Base-by-base conservation (phyloP, 2,888 invertebrate genomes). In the Drosophila demipolita region DNA sequence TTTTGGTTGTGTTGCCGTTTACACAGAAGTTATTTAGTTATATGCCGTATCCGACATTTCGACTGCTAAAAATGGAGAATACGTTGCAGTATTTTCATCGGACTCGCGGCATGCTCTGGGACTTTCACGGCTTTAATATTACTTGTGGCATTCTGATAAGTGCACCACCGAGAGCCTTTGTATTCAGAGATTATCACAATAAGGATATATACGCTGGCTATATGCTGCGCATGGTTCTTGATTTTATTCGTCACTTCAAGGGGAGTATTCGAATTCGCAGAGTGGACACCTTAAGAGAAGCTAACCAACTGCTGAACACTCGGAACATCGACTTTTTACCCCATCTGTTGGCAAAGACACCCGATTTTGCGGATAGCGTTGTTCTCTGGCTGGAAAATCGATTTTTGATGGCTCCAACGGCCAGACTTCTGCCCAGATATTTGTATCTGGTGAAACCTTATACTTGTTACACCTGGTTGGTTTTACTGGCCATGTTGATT, bases 231-330 rank as follows among this genome's bases (percentile, higher is more conserved):
- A 78, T 86, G 45, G 35, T 75, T 0, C 42, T 83, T 40, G 71
- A 77, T 6, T 90, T 90, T 12, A 85, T 86, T 2, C 36, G 33
- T 1, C 80, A 84, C n/a, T 87, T 73, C 29, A 90, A 90, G 68
- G 90, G 88, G 53, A 78, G 53, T 20, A 36, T 73, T 9, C 36
- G 32, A 2, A 77, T 77, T 1, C 63, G n/a, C 3, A 53, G 57
- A 1, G 20, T 62, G 20, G 29, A 32, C 8, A 57, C 55, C 8
- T 40, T 82, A 0, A 40, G 52, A 9, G 74, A 80, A 9, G 82
- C 71, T 0, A 54, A 61, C 2, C 64, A 60, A 6, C 75, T 81
- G 1, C 69, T 88, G 26, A 61, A 8, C 7, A 66, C 42, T 36
- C 73, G 80, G 0, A 7, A 57, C 1, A 70, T 87, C 6, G 88